These are phyloP conservation scores for Acanthurus tractus DNA, from an alignment of 2,797 vertebrate species.

Conservation along the genomic window DNA sequence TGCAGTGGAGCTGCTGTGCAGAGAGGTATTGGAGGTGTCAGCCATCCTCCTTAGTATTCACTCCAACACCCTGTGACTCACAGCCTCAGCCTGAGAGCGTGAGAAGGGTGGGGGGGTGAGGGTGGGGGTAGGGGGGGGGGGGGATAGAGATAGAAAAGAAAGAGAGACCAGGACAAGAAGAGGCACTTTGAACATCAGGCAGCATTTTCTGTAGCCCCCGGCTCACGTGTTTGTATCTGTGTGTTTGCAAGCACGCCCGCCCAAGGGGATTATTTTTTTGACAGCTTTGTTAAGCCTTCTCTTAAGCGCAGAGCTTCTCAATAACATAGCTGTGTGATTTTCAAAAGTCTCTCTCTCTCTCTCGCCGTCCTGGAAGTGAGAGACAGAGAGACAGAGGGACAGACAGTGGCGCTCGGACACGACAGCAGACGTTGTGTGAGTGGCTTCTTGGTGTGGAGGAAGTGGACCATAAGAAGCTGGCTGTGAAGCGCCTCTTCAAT, in stretches of 20 bases:
- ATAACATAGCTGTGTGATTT: slow-evolving; percentile 59
- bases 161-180: slow-evolving; percentile 66
- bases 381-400: neutral
- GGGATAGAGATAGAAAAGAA: slow-evolving; percentile 40
- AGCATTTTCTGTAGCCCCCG: slow-evolving; percentile 70
- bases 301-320: slow-evolving; percentile 68
- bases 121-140: neutral
- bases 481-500: slow-evolving; percentile 68
- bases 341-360: slow-evolving; percentile 62
- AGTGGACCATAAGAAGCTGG: slow-evolving; percentile 65
- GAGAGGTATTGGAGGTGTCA: slow-evolving; percentile 78
- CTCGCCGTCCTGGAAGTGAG: slow-evolving; percentile 22
- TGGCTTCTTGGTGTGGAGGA: slow-evolving; percentile 60
- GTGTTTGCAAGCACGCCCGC: slow-evolving; percentile 73
- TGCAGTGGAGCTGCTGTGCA: slow-evolving; percentile 68
- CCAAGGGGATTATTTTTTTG: slow-evolving; percentile 82
- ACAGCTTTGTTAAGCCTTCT: slow-evolving; percentile 80
- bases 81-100: slow-evolving; percentile 71
- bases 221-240: slow-evolving; percentile 76
- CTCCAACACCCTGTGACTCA: slow-evolving; percentile 86
- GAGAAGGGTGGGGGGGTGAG: slow-evolving; percentile 41
- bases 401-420: slow-evolving; percentile 38
- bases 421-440: slow-evolving; percentile 60
- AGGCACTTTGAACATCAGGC: slow-evolving; percentile 71
- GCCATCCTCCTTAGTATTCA: slow-evolving; percentile 87